These are phyloP conservation scores for Lanius collurio DNA, from an alignment of 2,113 vertebrate genomes.

Conservation along the genomic window DNA sequence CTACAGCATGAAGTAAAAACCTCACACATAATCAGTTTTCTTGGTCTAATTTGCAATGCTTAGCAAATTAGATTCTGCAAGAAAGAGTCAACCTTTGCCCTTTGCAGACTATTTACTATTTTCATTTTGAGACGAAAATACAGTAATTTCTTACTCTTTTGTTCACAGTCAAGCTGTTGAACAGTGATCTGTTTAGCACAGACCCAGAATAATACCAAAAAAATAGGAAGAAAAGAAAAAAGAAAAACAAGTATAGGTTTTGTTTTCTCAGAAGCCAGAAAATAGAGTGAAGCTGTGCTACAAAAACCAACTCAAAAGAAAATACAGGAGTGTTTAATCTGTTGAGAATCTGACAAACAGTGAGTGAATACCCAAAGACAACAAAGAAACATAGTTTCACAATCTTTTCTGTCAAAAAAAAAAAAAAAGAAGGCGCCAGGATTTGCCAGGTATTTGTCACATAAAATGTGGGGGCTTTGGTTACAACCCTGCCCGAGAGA, in stretches of 20 bases:
- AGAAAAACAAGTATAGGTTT: not conserved
- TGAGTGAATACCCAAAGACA: not conserved
- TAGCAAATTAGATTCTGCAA: constrained; percentile 51
- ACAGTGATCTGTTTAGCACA: not conserved
- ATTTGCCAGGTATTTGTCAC: not conserved
- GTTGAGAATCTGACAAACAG: not conserved
- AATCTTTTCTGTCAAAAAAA: not conserved
- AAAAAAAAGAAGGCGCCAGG: not conserved
- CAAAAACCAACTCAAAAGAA: not conserved
- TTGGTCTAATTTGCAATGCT: constrained; percentile 53
- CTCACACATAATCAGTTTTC: constrained; percentile 3
- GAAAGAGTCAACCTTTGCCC: constrained; percentile 24
- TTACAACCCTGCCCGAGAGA: not conserved
- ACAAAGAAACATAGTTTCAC: not conserved
- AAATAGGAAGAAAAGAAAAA: not conserved
- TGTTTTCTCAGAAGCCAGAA: not conserved
- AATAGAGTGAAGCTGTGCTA: not conserved
- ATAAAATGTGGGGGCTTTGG: not conserved
- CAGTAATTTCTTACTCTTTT: not conserved
- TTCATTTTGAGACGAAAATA: constrained; percentile 54
- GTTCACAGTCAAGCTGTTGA: not conserved
- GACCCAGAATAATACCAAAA: not conserved
- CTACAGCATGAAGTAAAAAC: constrained; percentile 9
- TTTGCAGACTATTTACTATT: constrained; percentile 50
- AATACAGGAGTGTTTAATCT: not conserved